Conservation (phyloP, 2,113 vertebrate genomes). For the Ophiodon elongatus region DNA sequence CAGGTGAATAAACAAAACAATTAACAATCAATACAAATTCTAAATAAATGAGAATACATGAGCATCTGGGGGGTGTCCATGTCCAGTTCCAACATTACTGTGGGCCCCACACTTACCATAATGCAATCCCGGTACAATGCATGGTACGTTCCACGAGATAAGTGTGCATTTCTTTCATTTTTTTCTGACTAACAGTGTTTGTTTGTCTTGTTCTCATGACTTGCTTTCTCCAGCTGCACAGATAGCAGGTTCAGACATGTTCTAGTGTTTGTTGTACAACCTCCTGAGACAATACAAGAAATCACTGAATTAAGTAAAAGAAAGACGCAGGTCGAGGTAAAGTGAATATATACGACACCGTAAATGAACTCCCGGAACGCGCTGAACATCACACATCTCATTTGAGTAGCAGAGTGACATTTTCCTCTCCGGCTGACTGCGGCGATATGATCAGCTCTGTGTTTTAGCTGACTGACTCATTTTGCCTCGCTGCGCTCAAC, state of each 20-base stretch:
- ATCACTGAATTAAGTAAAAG: background rate
- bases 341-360: background rate
- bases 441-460: background rate
- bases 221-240: background rate
- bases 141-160: too few relatives aligned
- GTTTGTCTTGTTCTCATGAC: background rate
- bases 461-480: slow-evolving; percentile 16
- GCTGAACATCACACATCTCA: background rate
- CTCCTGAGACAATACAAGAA: background rate
- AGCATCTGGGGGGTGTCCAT: too few relatives aligned
- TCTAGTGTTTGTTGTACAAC: background rate
- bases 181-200: background rate
- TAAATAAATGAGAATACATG: too few relatives aligned
- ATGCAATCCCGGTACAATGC: too few relatives aligned
- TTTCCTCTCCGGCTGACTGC: slow-evolving; percentile 13
- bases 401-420: background rate
- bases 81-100: too few relatives aligned
- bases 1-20: too few relatives aligned
- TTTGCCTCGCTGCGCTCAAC: slow-evolving; percentile 4
- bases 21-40: too few relatives aligned
- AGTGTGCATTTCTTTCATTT: too few relatives aligned
- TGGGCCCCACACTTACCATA: too few relatives aligned
- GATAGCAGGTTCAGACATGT: background rate
- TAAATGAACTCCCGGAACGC: background rate
- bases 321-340: background rate